Evolutionary conservation across 2,888 invertebrate genomes (phyloP), one percentile per base, ranked within the genome.

Genomic region (Apoderus coryli): DNA sequence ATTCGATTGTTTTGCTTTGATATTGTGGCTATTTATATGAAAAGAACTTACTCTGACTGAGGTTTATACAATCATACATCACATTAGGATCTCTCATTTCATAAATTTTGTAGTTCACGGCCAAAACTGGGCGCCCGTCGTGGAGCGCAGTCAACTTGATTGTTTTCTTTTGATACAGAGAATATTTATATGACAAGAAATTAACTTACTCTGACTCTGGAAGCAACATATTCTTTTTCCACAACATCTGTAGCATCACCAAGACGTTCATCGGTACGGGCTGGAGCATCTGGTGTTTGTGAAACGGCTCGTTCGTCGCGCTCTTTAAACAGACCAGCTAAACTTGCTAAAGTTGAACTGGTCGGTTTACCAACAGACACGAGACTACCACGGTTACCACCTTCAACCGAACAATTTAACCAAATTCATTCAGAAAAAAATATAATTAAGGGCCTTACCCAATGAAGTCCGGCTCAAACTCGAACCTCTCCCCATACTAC

Each of bases 291-390:
- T 1, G 54, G 52, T 6, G 44, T 42, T 41, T 54, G 54, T 11
- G 54, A 52, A 5, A 53, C 46, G n/a, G 48, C 44, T 12, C 54
- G 44, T 34, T 57, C 59, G 36, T 58, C 59, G 25, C 53, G 47
- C 34, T 59, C 59, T 35, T 70, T 73, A 14, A 80, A 65, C 14
- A 88, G 62, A n/a, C 86, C 88, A 1, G 82, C 80, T 27, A 92
- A 61, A 30, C 81, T 82, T 1, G 80, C 82, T 10, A 90, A 60
- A 0, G 85, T 85, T 0, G 85, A 80, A 24, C 82, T 80, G 0
- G 85, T 77, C 0, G 90, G 90, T 53, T 92, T 92, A 31, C 85
- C 84, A 22, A 81, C 77, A 1, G 82, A 81, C 2, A 79, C 79
- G 30, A 86, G 58, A 41, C 85, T 86, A 24, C 84, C 82, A 14